Evolutionary conservation across 2,113 vertebrate species (phyloP), one percentile per base, ranked within the genome.

Genomic region (Tonatia bakeri): DNA sequence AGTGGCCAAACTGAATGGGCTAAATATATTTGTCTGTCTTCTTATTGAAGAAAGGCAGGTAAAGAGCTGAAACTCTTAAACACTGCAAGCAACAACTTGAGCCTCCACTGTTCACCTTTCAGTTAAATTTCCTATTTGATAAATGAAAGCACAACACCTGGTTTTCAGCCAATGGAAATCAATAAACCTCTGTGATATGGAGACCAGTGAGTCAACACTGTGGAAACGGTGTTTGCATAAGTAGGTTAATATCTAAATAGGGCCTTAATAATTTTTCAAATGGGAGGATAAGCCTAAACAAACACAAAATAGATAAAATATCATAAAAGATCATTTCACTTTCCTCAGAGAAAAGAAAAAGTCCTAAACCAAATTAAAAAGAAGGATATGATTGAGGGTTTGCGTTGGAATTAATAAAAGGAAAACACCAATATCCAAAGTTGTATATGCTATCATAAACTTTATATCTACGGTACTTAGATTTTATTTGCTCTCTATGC

Each of bases 401-500:
- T 98, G 97, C 92, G 90, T 97, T 97, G 96, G 96, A 98, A 98
- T 98, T 98, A 98, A 98, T 98, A 98, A 98, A 98, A 95, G 79
- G 96, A 97, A 98, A 98, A 98, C 88, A 96, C 91, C 94, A 98
- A 96, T 98, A 98, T 98, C 98, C 96, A 97, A 98, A 98, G 73
- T 94, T 98, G 98, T 98, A 97, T 97, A 97, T 96, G 86, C 97
- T 92, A 98, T 97, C 98, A 98, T 98, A 98, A 98, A 98, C 95
- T 98, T 96, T 96, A 94, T 98, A 98, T 98, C 97, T 96, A 95
- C 28, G 84, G 97, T 97, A 98, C 91, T 98, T 98, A 98, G 97
- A 97, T 98, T 98, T 98, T 98, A 98, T 98, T 98, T 98, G 97
- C 97, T 98, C 82, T 91, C 96, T 97, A 97, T 97, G 97, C 96